Percentiles rank a stretch among this genome's conserved stretches.
Conservation (phyloP, 2,797 vertebrate genomes). For the Micrastur ruficollis region DNA sequence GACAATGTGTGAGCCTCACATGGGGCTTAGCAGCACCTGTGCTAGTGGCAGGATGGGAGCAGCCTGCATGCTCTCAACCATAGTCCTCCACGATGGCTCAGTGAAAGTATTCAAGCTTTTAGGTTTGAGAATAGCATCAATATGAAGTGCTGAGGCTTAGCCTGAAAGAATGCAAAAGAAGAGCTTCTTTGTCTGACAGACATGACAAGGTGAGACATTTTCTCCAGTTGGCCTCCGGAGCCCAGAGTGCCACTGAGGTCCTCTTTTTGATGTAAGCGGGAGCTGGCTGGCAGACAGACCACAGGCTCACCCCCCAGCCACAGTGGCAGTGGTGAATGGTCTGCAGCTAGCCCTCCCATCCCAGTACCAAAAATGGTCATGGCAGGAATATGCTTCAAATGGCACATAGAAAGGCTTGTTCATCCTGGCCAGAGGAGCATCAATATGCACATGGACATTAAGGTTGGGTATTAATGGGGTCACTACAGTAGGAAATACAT, state of each 20-base stretch:
- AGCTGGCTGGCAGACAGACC: neutral
- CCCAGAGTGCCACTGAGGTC: neutral
- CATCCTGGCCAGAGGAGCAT: neutral
- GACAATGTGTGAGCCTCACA: neutral
- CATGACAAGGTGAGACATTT: neutral
- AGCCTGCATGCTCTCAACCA: neutral
- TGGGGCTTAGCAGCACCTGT: neutral
- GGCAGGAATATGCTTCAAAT: neutral
- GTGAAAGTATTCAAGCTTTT: neutral
- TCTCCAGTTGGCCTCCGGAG: neutral
- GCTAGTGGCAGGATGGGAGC: neutral
- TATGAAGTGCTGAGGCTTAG: neutral
- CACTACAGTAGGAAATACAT: neutral
- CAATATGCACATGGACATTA: neutral
- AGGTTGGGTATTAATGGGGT: neutral
- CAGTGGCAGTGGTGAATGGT: neutral
- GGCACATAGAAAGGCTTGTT: neutral
- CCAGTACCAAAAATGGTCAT: neutral
- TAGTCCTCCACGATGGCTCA: neutral
- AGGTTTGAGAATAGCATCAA: neutral
- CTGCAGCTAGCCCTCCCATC: neutral
- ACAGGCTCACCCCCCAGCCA: rapidly evolving
- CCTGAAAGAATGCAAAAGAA: neutral
- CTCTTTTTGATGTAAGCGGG: neutral
- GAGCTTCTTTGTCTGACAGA: neutral